Conservation (phyloP, 2,888 invertebrate species). For the Andrena bucephala region DNA sequence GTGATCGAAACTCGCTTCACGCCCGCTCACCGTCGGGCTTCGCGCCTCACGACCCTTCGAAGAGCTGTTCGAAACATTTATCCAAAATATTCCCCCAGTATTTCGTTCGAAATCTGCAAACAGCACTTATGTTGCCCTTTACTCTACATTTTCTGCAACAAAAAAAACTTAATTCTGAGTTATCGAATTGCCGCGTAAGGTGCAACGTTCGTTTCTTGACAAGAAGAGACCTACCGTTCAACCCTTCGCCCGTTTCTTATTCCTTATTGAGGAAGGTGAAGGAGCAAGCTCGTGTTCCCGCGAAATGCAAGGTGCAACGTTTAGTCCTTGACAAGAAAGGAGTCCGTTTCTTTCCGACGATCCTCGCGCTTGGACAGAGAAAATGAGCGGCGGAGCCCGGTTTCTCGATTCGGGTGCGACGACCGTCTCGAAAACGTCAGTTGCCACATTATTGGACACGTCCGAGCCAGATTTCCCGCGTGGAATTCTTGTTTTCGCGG, state of each 20-base stretch:
- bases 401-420: conserved; percentile 32
- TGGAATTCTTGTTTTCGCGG: background rate
- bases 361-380: background rate
- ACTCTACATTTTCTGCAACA: background rate
- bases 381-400: conserved; percentile 14
- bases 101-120: too few relatives aligned
- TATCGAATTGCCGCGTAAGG: background rate
- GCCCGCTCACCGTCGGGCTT: conserved; percentile 62
- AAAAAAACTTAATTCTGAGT: background rate
- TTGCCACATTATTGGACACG: conserved; percentile 16
- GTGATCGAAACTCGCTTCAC: conserved; percentile 48
- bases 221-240: too few relatives aligned
- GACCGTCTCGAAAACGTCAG: conserved; percentile 35
- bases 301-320: background rate
- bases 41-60: conserved; percentile 14
- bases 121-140: background rate
- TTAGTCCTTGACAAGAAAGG: background rate
- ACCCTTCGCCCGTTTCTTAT: too few relatives aligned
- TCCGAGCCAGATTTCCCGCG: background rate
- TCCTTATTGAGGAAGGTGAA: background rate
- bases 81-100: background rate
- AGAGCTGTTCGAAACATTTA: background rate
- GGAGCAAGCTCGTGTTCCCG: background rate
- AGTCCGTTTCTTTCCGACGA: background rate
- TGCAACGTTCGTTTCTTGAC: too few relatives aligned